Conservation (phyloP, 2,888 invertebrate genomes). For the Apodemia hepburni region DNA sequence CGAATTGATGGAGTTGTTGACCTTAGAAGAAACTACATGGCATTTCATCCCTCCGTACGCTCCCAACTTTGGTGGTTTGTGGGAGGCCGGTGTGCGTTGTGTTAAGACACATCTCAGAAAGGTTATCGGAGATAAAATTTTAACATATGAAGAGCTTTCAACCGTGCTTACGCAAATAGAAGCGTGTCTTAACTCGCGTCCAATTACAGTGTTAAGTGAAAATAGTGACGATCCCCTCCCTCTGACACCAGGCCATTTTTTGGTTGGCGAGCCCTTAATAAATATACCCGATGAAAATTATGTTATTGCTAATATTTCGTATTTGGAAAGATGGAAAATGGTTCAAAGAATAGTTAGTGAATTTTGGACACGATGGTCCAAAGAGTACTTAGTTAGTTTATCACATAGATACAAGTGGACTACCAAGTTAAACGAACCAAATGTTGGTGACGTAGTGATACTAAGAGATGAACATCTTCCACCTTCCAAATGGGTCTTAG, state of each 20-base stretch:
- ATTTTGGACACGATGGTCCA: conserved; percentile 29
- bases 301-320: neutral
- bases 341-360: conserved; percentile 24
- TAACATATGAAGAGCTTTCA: conserved; percentile 30
- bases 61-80: conserved; percentile 33
- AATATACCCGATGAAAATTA: neutral
- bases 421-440: conserved; percentile 18
- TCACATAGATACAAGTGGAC: conserved; percentile 29
- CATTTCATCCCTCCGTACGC: conserved; percentile 32
- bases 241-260: conserved; percentile 14
- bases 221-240: neutral
- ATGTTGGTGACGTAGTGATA: conserved; percentile 28
- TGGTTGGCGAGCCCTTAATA: conserved; percentile 4
- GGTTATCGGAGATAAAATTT: conserved; percentile 22
- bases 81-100: conserved; percentile 33
- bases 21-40: conserved; percentile 21
- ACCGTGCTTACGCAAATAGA: conserved; percentile 30
- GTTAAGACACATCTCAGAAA: conserved; percentile 26
- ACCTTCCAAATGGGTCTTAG: conserved; percentile 29
- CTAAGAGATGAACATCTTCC: conserved; percentile 29
- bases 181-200: conserved; percentile 32
- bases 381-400: conserved; percentile 22
- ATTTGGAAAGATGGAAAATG: conserved; percentile 15
- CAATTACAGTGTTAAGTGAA: conserved; percentile 15
- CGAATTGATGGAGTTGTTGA: neutral